phyloP scores from a whole-genome alignment of 2,888 invertebrate genomes.

The Macrosiphum euphorbiae region DNA sequence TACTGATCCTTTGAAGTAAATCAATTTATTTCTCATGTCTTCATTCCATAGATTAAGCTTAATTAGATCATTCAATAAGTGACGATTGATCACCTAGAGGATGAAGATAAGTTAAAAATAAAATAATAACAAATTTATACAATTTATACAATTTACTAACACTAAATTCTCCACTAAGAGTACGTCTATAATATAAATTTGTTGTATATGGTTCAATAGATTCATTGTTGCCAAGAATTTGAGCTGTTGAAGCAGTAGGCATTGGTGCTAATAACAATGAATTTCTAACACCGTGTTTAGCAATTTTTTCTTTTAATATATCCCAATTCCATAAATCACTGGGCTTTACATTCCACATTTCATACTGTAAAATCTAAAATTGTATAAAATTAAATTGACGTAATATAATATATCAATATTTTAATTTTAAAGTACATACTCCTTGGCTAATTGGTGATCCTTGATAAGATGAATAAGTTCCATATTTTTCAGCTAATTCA shows the following conservation, averaged over 20 bases:
- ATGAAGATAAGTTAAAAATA: constrained; percentile 35
- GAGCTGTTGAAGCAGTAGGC: constrained; percentile 99
- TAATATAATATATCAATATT: not conserved
- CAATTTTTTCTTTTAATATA: constrained; percentile 84
- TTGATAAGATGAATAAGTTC: constrained; percentile 90
- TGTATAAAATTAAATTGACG: constrained; percentile 25
- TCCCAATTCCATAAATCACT: constrained; percentile 92
- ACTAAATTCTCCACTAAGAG: constrained; percentile 92
- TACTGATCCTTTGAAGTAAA: constrained; percentile 92
- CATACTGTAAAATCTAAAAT: constrained; percentile 87
- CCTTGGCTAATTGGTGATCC: constrained; percentile 96
- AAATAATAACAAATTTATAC: not conserved
- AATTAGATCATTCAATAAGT: constrained; percentile 92
- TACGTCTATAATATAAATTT: constrained; percentile 91
- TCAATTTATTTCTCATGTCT: constrained; percentile 93
- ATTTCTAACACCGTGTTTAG: constrained; percentile 91
- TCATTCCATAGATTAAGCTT: constrained; percentile 94
- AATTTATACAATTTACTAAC: constrained; percentile 44
- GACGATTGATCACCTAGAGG: constrained; percentile 91
- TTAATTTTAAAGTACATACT: constrained; percentile 44
- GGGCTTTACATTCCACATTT: constrained; percentile 96
- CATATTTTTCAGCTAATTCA: constrained; percentile 87
- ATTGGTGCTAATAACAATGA: constrained; percentile 95
- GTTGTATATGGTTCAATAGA: constrained; percentile 98
- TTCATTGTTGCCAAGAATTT: constrained; percentile 99